Base-by-base conservation (phyloP, 2,113 vertebrate genomes). In the Dunckerocampus dactyliophorus region DNA sequence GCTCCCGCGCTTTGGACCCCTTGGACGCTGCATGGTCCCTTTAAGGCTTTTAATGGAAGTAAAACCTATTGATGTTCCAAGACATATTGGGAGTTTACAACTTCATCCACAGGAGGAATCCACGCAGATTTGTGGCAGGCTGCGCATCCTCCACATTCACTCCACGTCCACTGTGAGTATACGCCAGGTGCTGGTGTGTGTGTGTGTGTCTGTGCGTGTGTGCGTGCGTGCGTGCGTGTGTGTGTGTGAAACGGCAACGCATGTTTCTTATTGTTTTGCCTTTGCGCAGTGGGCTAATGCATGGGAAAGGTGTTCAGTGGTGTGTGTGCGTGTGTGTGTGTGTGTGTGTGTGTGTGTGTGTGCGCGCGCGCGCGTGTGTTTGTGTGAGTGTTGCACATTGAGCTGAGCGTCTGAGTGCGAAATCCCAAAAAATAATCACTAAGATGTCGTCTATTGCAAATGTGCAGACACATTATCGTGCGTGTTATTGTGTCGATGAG, bases 51-150 rank as follows among this genome's bases (percentile, higher is more conserved):
- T 89, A 84, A 89, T 89, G 88, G 87, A 85, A 90, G 88, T 84
- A 85, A 88, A 72, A 82, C 71, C 85, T 77, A 50, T 88, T 87
- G 78, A 80, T 88, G 87, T 83, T 86, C 64, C 81, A 80, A 80
- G 82, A 84, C 75, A 89, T 62, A 83, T 45, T 79, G 79, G 87
- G 85, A 90, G 85, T 91, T 89, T 90, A 85, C 85, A 89, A 90
- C 86, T 91, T 85, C 61, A 34, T 49, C 72, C 82, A 67, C 77
- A 59, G 75, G 76, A 79, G 85, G 82, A 81, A 88, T 85, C 84
- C 78, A 66, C 80, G 67, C 76, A 73, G 67, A 82, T 85, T 84
- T 69, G 85, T 82, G 77, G 85, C 81, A 77, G 47, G 65, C 82
- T 77, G 80, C 63, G 74, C 31, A 74, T 75, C 79, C 68, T 72